Base-by-base conservation (phyloP, 2,888 invertebrate genomes). In the Patella pellucida region DNA sequence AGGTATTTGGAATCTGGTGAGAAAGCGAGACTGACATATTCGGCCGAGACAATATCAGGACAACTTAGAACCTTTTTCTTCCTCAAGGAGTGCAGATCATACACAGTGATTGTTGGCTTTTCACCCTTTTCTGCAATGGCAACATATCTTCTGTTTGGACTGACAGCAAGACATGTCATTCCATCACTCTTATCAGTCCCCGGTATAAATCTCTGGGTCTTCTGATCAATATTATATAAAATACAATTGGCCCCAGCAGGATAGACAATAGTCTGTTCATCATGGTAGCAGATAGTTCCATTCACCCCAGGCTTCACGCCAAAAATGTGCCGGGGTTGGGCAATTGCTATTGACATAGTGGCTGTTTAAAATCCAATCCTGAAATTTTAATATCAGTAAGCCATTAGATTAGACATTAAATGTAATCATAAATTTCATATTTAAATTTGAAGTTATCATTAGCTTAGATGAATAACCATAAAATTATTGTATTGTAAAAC, bases 1-100 rank as follows among this genome's bases (percentile, higher is more conserved):
- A 98, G 89, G 81, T 94, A 94, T 88, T 95, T 95, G 2, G 95
- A 95, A 89, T 97, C 97, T 78, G 92, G 94, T 0, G 96, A 95
- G 86, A 98, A 97, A 51, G 94, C 93, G 0, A 96, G 91, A 76
- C 94, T 94, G 15, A 94, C 94, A 87, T 95, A 95, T 85, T 94
- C 94, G 75, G 91, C 93, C 0, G 94, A 87, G 68, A 85, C 82
- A 14, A 91, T 86, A 80, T 91, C 91, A 31, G 86, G 82, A 54
- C 90, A 89, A 73, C 88, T 89, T 52, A 92, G 81, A 3, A 90
- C 88, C 79, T 92, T 92, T 68, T 89, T 85, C 80, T 91, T 89
- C 78, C 91, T 89, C 76, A 90, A 84, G 23, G 90, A 89, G 79
- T 91, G 91, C 31, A 92, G 78, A 81, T 92, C 92, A 84, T 91